Evolutionary conservation across 2,113 vertebrate genomes (phyloP).

Genomic region (Microcebus griseorufus): DNA sequence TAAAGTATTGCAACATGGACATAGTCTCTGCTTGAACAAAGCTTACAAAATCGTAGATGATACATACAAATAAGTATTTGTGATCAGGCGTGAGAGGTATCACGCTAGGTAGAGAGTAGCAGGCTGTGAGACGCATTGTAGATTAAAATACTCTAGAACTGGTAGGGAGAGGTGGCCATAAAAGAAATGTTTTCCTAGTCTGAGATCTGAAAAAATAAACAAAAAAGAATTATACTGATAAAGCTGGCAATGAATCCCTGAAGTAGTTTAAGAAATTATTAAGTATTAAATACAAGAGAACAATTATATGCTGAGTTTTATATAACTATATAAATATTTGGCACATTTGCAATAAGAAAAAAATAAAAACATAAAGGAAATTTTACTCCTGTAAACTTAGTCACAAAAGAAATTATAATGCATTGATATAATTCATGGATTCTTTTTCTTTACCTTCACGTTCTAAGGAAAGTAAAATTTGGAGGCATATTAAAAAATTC

Average conservation of each 20-base stretch:
- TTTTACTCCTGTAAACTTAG: not conserved
- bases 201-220: not conserved
- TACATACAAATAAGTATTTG: not conserved
- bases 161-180: fast-evolving
- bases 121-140: not conserved
- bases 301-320: not conserved
- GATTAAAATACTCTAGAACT: not conserved
- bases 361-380: not conserved
- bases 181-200: not conserved
- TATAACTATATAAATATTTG: not conserved
- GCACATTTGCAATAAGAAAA: not conserved
- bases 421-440: not conserved
- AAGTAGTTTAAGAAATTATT: not conserved
- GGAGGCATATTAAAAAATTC: not conserved
- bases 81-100: not conserved
- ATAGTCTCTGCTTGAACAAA: not conserved
- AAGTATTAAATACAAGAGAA: not conserved
- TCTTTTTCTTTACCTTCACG: not conserved
- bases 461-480: conserved; percentile 3
- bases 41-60: not conserved
- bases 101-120: not conserved
- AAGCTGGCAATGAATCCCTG: not conserved
- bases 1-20: not conserved
- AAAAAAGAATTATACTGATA: not conserved
- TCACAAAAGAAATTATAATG: not conserved